These are phyloP conservation scores for Nannospalax galili DNA, from an alignment of 2,113 vertebrate genomes.

Conservation along the genomic window DNA sequence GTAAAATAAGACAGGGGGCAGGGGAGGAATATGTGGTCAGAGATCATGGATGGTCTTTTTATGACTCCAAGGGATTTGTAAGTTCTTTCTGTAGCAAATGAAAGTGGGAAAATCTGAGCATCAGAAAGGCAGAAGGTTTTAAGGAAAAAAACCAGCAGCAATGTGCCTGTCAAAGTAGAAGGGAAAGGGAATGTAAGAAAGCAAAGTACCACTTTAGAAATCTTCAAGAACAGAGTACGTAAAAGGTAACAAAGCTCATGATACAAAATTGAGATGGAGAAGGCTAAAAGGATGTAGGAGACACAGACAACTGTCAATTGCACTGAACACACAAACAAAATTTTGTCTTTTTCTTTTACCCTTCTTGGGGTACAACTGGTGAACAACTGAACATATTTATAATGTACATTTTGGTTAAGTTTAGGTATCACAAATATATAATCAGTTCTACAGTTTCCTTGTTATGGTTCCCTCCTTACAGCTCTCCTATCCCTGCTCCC, in stretches of 20 bases:
- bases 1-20: background rate
- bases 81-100: background rate
- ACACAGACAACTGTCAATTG: background rate
- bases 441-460: background rate
- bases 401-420: background rate
- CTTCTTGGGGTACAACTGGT: background rate
- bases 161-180: background rate
- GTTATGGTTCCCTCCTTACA: background rate
- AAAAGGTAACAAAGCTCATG: background rate
- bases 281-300: background rate
- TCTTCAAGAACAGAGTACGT: background rate
- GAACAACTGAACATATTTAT: constrained; percentile 1
- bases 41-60: background rate
- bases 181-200: background rate
- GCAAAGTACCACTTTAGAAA: background rate
- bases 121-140: background rate
- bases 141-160: background rate
- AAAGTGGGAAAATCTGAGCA: background rate
- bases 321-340: background rate
- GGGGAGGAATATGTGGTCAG: background rate
- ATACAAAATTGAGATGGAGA: background rate
- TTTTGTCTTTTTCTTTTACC: background rate
- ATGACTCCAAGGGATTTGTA: background rate
- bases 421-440: background rate
- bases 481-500: background rate